Conservation (phyloP, 2,113 vertebrate species). For the Muntiacus reevesi region DNA sequence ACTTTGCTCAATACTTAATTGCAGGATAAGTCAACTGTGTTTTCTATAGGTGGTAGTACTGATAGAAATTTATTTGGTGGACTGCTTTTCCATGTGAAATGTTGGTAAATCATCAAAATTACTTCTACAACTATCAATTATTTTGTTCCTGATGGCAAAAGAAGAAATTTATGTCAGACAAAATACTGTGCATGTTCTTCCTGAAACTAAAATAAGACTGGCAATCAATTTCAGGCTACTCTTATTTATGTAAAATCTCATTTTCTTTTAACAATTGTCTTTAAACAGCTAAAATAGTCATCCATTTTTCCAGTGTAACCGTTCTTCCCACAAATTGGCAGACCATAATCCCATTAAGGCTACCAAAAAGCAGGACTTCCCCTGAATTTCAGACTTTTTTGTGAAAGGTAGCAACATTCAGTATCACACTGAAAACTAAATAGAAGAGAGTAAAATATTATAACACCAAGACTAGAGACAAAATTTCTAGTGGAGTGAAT, state of each 20-base stretch:
- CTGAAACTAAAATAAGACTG: conserved; percentile 16
- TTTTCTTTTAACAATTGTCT: conserved; percentile 2
- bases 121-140: neutral
- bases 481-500: conserved; percentile 44
- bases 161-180: neutral
- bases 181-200: neutral
- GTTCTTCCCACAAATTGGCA: neutral
- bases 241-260: neutral
- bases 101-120: conserved; percentile 14
- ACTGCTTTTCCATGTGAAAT: conserved; percentile 7
- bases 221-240: neutral
- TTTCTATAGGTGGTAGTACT: neutral
- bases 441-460: neutral
- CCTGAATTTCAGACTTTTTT: neutral
- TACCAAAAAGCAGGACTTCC: neutral
- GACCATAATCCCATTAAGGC: neutral
- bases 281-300: conserved; percentile 45
- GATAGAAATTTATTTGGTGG: neutral
- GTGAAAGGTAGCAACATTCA: neutral
- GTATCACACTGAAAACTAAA: neutral
- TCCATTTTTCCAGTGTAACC: neutral
- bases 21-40: neutral
- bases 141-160: neutral
- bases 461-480: conserved; percentile 20
- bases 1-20: neutral